Evolutionary conservation across 2,797 vertebrate genomes (phyloP), one percentile per base, ranked within the genome.

Genomic region (Manis crassicaudata): DNA sequence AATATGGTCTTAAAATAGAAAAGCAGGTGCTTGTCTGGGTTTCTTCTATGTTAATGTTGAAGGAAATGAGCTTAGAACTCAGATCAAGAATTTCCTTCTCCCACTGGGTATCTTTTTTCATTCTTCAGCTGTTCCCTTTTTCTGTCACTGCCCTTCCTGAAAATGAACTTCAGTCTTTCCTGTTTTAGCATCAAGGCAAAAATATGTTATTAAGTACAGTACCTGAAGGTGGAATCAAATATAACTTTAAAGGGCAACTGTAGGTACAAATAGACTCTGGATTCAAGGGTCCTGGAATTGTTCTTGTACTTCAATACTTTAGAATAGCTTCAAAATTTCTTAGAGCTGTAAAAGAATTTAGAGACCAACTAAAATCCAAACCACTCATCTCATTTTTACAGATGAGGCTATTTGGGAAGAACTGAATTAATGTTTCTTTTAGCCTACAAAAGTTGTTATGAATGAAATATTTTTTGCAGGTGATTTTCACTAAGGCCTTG

Each of bases 91-190:
- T 87, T 82, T 80, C 37, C 79, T 95, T 92, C 95, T 89, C 88
- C 76, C 79, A 89, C 63, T 70, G 86, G 32, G 52, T 35, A 81
- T 88, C 67, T 76, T 76, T 96, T 94, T 81, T 81, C 72, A 54
- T 73, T 93, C 84, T 95, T 85, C 73, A 95, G 88, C 92, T 96
- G 87, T 96, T 88, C 75, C 16, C 95, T 54, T 82, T 91, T 94
- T 94, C 87, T 92, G 89, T 79, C 63, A 77, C 58, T 87, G 95
- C 43, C 80, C 96, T 97, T 95, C 94, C 77, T 95, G 95, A 95
- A 96, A 90, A 93, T 84, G 80, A 96, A 95, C 90, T 94, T 80
- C 68, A 75, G 37, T 82, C 88, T 95, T 91, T 43, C 90, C 96
- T 82, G 13, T 88, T 96, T 96, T 90, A 95, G 60, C 72, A 96